phyloP scores from a whole-genome alignment of 2,797 vertebrate species.

The Dendrocincla fuliginosa region DNA sequence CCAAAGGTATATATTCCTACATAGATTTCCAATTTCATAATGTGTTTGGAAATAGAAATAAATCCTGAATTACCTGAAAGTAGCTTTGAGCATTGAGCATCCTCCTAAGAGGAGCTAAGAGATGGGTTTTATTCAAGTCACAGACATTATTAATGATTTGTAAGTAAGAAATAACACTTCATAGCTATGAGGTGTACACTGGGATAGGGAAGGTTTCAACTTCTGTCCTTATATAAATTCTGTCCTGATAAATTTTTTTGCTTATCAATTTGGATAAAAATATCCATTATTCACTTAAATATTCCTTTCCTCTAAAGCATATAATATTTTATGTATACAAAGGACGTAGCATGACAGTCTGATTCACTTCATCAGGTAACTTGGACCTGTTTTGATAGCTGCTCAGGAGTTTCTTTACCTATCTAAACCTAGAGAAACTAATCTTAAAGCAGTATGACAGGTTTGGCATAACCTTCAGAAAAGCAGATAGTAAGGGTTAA shows the following conservation, averaged over 20 bases:
- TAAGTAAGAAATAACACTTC: background rate
- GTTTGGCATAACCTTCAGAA: background rate
- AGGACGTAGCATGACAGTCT: background rate
- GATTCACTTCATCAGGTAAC: background rate
- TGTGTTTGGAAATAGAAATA: background rate
- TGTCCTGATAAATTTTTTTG: background rate
- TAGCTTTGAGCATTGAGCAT: background rate
- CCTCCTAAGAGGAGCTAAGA: background rate
- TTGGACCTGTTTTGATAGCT: background rate
- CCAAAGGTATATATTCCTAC: background rate
- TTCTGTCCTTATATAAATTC: background rate
- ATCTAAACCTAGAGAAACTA: background rate
- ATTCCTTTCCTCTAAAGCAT: background rate
- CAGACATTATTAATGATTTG: background rate
- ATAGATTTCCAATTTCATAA: background rate
- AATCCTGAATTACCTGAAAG: background rate
- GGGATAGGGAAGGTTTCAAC: background rate
- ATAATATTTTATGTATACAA: background rate
- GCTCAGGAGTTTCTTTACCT: background rate
- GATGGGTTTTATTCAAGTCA: background rate
- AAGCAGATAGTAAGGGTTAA: background rate
- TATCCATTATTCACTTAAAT: background rate
- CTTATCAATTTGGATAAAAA: background rate
- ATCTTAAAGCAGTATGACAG: background rate
- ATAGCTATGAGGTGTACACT: background rate